Conservation (phyloP, 2,888 invertebrate genomes). For the Coronaproctus castanopsis region DNA sequence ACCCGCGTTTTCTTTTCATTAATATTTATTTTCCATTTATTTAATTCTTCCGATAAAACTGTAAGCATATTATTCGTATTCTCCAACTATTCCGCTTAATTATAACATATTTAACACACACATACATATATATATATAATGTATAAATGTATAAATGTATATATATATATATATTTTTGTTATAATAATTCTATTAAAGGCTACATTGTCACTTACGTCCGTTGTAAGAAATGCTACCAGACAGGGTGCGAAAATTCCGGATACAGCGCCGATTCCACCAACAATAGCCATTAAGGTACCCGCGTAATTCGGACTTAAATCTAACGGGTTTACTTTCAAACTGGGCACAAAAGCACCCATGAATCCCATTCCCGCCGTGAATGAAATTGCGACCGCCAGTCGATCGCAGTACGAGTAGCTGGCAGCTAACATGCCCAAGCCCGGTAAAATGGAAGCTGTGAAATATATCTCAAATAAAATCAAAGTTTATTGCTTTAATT, state of each 20-base stretch:
- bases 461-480: too few relatives aligned
- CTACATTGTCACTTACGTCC: conserved; percentile 29
- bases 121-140: too few relatives aligned
- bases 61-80: too few relatives aligned
- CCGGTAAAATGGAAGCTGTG: conserved; percentile 21
- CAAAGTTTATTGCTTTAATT: too few relatives aligned
- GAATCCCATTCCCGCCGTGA: conserved; percentile 44
- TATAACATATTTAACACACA: too few relatives aligned
- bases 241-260: conserved; percentile 40
- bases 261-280: conserved; percentile 39
- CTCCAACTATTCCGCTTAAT: too few relatives aligned
- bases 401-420: conserved; percentile 35
- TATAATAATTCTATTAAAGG: too few relatives aligned
- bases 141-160: too few relatives aligned
- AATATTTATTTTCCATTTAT: too few relatives aligned
- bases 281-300: conserved; percentile 42
- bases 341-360: conserved; percentile 51
- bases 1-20: too few relatives aligned
- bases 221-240: conserved; percentile 37
- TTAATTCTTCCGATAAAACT: too few relatives aligned
- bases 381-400: conserved; percentile 35
- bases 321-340: conserved; percentile 45
- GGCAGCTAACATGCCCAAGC: conserved; percentile 21
- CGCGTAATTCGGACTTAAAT: conserved; percentile 44
- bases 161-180: too few relatives aligned